Conservation (phyloP, 2,797 vertebrate species). For the Liasis olivaceus region DNA sequence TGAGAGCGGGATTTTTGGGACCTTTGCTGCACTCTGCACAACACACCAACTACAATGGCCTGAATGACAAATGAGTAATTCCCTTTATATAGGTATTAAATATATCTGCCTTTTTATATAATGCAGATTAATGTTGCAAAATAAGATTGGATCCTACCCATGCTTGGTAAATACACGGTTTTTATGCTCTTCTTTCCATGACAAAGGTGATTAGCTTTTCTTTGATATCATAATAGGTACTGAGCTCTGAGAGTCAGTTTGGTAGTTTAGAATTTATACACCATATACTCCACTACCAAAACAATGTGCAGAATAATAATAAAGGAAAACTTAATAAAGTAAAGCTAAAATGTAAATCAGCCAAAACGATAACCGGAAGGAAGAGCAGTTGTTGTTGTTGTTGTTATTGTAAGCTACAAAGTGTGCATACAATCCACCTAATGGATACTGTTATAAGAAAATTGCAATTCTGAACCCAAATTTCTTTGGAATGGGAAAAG, state of each 20-base stretch:
- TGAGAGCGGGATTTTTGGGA: no score
- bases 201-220: background rate
- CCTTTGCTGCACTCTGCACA: no score
- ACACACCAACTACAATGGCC: constrained; percentile 18
- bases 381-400: background rate
- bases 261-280: background rate
- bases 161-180: background rate
- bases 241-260: background rate
- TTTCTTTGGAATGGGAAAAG: background rate
- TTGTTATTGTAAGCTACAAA: background rate
- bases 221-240: background rate
- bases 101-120: background rate
- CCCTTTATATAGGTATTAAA: background rate
- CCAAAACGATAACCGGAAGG: background rate
- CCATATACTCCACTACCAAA: background rate
- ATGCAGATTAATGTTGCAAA: constrained; percentile 3
- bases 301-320: background rate
- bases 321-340: background rate
- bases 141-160: background rate
- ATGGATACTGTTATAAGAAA: background rate
- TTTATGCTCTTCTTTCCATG: background rate
- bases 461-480: background rate
- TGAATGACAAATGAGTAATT: background rate
- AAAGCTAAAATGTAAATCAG: background rate
- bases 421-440: background rate